phyloP scores from a whole-genome alignment of 2,797 vertebrate species.

The Hippopotamyrus pictus region DNA sequence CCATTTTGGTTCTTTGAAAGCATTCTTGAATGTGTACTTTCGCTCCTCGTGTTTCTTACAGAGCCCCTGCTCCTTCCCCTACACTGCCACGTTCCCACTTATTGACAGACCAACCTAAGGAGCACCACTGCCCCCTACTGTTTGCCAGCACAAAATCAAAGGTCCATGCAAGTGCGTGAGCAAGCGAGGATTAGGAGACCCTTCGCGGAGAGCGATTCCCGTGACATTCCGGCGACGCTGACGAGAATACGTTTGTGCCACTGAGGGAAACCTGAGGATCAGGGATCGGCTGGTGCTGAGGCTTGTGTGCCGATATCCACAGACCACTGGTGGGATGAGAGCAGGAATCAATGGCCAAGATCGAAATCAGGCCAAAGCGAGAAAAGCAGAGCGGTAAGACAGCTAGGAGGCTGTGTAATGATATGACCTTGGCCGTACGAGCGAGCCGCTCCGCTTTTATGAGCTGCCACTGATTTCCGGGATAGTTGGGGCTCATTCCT shows the following conservation, averaged over 20 bases:
- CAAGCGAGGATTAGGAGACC: background rate
- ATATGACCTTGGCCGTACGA: background rate
- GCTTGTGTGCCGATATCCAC: background rate
- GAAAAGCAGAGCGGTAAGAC: background rate
- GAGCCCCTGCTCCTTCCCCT: background rate
- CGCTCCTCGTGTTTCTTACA: background rate
- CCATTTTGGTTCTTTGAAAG: background rate
- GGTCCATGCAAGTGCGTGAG: background rate
- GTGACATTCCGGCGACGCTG: background rate
- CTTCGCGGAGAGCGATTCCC: background rate
- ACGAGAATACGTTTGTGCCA: background rate
- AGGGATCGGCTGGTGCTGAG: background rate
- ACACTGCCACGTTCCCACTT: background rate
- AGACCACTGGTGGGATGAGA: background rate
- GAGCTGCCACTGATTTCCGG: background rate
- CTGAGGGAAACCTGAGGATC: background rate
- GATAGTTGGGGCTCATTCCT: background rate
- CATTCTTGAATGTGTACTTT: background rate
- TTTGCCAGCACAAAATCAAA: background rate
- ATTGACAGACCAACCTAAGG: background rate
- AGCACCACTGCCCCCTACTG: conserved; percentile 12
- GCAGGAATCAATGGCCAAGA: background rate
- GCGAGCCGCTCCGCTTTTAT: background rate
- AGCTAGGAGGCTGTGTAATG: background rate
- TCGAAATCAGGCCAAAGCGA: background rate